These are phyloP conservation scores for Pseudopodoces humilis DNA, from an alignment of 2,113 vertebrate species.

Conservation along the genomic window DNA sequence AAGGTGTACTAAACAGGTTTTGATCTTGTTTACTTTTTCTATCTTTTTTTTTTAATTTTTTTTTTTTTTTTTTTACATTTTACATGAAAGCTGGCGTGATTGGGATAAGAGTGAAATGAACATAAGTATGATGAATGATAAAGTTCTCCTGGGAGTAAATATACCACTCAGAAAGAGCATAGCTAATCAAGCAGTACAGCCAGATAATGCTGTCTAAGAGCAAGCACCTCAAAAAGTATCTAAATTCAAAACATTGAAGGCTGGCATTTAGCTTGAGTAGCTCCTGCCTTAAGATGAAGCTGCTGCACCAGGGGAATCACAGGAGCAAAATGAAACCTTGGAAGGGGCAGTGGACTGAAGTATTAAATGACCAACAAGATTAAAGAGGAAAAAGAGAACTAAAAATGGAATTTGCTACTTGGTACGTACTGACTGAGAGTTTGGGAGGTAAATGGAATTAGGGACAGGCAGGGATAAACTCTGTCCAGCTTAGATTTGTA, in stretches of 20 bases:
- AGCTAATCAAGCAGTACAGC: slow-evolving; percentile 64
- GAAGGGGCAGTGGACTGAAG: not conserved
- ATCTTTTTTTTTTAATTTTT: not conserved
- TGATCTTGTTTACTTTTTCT: slow-evolving; percentile 33
- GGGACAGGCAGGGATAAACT: not conserved
- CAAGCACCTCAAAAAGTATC: slow-evolving; percentile 45
- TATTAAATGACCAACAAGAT: not conserved
- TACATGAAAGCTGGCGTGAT: slow-evolving; percentile 59
- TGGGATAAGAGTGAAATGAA: slow-evolving; percentile 68
- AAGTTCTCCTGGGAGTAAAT: slow-evolving; percentile 69
- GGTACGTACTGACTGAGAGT: not conserved
- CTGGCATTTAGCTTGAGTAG: slow-evolving; percentile 66
- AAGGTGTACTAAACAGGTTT: slow-evolving; percentile 53
- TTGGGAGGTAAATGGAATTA: not conserved
- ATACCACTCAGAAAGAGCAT: slow-evolving; percentile 54
- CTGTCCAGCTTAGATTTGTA: not conserved
- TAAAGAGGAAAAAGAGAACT: not conserved
- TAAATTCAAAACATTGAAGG: slow-evolving; percentile 60
- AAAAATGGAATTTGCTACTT: not conserved
- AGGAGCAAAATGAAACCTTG: slow-evolving; percentile 7
- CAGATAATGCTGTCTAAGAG: slow-evolving; percentile 45
- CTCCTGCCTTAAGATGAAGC: slow-evolving; percentile 59
- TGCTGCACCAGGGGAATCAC: not conserved
- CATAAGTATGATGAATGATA: slow-evolving; percentile 71
- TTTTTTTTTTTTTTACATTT: not conserved